Base-by-base conservation (phyloP, 2,888 invertebrate species). In the Macrosiphum euphorbiae region DNA sequence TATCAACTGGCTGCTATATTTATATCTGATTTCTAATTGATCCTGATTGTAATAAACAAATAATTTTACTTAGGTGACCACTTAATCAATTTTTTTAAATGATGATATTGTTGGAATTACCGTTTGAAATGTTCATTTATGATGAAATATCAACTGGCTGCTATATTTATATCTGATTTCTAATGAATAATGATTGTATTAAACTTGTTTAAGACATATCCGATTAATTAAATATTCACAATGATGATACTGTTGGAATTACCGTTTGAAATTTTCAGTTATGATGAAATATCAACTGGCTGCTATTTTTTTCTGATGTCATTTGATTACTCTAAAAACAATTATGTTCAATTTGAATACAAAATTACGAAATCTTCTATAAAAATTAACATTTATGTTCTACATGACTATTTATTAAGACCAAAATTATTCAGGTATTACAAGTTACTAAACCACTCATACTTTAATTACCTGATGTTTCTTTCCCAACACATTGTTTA, bases 241-340 rank as follows among this genome's bases (percentile, higher is more conserved):
- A 92, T 94, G 93, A 94, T 94, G 93, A 94, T 94, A 90, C 26
- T 94, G 90, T 94, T 94, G 93, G 90, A 94, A 94, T 92, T 92
- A 88, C 92, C 89, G 90, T 94, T 90, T 94, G 93, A 94, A 94
- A 94, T 86, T 11, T 90, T 94, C 52, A 61, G 90, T 94, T 90
- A 86, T 94, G 93, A 94, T 94, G 44, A 90, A 94, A 90, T 50
- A 0, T 94, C 87, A 94, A 94, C 94, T 94, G 90, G 94, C 94
- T 94, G 90, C 94, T 94, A 87, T 90, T 41, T 90, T n/a, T 86
- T 86, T 94, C 90, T 94, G 90, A 94, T 61, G 8, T 87, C n/a
- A 67, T 78, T 78, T 78, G 20, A 35, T 78, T 78, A 78, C 78
- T 8, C 35, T 35, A 4, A 78, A 78, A 55, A 89, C 50, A 85